Evolutionary conservation across 2,888 invertebrate species (phyloP).

Genomic region (Carcina quercana): DNA sequence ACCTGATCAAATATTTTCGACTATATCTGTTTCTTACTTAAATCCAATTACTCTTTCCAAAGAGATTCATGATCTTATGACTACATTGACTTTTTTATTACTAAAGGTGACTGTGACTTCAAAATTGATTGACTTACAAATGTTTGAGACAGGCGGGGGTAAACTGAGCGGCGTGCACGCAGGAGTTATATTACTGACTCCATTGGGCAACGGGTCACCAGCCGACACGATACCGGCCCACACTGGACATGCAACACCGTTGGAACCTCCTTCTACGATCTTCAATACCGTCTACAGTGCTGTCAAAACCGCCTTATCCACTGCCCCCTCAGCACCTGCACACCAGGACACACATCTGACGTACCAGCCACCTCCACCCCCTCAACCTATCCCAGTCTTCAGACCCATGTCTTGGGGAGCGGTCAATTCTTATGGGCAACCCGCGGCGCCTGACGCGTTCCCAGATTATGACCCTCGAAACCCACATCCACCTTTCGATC

Average conservation of each 20-base stretch:
- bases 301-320: conserved; percentile 48
- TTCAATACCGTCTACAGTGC: conserved; percentile 56
- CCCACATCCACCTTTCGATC: conserved; percentile 30
- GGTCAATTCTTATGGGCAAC: conserved; percentile 61
- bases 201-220: conserved; percentile 42
- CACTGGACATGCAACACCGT: conserved; percentile 43
- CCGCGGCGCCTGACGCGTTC: conserved; percentile 47
- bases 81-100: no score
- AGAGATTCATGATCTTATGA: no score
- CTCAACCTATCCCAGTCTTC: conserved; percentile 40
- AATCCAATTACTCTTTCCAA: no score
- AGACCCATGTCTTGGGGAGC: conserved; percentile 57
- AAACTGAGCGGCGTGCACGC: conserved; percentile 65
- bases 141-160: conserved; percentile 67
- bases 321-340: conserved; percentile 7
- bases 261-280: conserved; percentile 56
- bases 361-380: conserved; percentile 44
- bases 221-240: conserved; percentile 31
- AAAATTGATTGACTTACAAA: conserved; percentile 24
- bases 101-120: not conserved
- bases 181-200: conserved; percentile 59
- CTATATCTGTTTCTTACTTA: no score
- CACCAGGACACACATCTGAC: conserved; percentile 17
- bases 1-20: no score
- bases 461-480: conserved; percentile 44